These are phyloP conservation scores for Pollachius pollachius DNA, from an alignment of 2,113 vertebrate species.

Conservation along the genomic window DNA sequence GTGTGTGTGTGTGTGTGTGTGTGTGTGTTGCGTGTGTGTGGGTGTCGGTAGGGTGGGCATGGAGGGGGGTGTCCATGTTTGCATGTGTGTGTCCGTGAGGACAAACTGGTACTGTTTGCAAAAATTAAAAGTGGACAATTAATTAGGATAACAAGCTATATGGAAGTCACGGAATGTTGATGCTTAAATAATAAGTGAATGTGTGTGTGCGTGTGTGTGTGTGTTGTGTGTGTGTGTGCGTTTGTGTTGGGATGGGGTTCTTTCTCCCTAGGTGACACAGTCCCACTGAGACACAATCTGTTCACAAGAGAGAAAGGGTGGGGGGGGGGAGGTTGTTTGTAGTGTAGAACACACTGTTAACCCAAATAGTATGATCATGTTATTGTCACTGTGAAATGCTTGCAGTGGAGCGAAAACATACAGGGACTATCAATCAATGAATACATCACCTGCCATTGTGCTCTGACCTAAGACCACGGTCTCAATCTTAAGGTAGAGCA, in stretches of 20 bases:
- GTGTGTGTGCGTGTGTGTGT: constrained; percentile 9
- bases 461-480: no score
- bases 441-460: no score
- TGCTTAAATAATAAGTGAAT: not conserved
- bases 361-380: no score
- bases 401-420: no score
- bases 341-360: no score
- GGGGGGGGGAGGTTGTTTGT: constrained; percentile 13
- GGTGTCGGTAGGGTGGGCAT: no score
- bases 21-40: not conserved
- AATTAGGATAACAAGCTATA: no score
- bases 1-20: not conserved
- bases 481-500: no score
- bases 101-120: not conserved
- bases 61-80: no score
- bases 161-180: not conserved
- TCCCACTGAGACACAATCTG: constrained; percentile 83
- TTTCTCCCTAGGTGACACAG: constrained; percentile 74
- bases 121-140: not conserved
- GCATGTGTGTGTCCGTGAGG: not conserved
- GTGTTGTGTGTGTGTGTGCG: constrained; percentile 9
- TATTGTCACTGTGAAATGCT: no score
- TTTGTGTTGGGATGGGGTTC: constrained; percentile 44
- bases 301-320: constrained; percentile 51
- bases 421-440: no score